Evolutionary conservation across 2,888 invertebrate genomes (phyloP), one percentile per base, ranked within the genome.

Genomic region (Drosophila nr. perissopoda): DNA sequence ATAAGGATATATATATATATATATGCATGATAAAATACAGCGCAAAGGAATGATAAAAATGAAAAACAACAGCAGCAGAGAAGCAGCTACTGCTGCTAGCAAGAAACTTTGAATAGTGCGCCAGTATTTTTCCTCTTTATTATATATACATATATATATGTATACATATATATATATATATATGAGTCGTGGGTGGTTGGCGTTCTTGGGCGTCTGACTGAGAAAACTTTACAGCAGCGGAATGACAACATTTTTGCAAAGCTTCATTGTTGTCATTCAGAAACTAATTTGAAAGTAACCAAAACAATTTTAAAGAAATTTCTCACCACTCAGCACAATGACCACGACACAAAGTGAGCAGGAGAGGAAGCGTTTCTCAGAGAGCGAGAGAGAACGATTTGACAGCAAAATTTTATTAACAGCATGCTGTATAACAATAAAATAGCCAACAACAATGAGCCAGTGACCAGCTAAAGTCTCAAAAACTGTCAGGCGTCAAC

Each of bases 261-360:
- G 85, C 83, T 89, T 85, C 86, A 88, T 89, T 90, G 85, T 88
- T 89, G 82, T 87, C 83, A 82, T 84, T 86, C 80, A 86, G 79
- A 87, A 91, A 91, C 89, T 89, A 91, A 90, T 90, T 91, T 89
- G 80, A 83, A 91, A 92, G 89, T 83, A 91, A 91, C 86, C 90
- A 91, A 89, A 88, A 91, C 84, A 90, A 89, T 91, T 91, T 83
- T 87, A 80, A 90, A 91, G 89, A 91, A 85, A 90, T 91, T 90
- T 85, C 69, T 73, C 76, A 86, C 82, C 89, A 82, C 86, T 84
- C 88, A 77, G 81, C 74, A 67, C 57, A 71, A 59, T 65, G 69
- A 58, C 60, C 48, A 64, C 63, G 53, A 31, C 45, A 48, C 38
- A 53, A n/a, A 70, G 42, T 45, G 51, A 53, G 40, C 42, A 31